Base-by-base conservation (phyloP, 2,113 vertebrate genomes). In the Mastomys coucha region DNA sequence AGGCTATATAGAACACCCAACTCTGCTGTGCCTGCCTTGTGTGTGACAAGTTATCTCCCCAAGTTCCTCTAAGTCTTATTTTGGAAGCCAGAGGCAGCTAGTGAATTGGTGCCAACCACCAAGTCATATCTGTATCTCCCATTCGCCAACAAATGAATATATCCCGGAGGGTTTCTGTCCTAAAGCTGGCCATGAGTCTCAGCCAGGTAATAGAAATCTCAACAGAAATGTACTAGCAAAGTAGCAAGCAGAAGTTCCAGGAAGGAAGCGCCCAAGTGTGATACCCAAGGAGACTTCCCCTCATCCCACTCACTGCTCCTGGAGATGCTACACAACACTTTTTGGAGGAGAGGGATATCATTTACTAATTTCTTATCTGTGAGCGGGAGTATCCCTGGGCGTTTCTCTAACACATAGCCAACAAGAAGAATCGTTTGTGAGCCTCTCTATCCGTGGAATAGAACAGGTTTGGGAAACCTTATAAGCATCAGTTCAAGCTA, bases 201-300 rank as follows among this genome's bases (percentile, higher is more conserved):
- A 75, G 17, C 24, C 16, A 75, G 12, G 85, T 19, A 45, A 65
- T 86, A 92, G 89, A 94, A 92, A 53, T 72, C 45, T n/a, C 70
- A n/a, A 77, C 9, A 63, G 72, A 89, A 80, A 91, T 77, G 91
- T 81, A 42, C 94, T 76, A 91, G 67, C 53, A 28, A 58, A 87
- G 31, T 67, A 63, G 84, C 58, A 89, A 65, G 36, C 13, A 65
- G 39, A n/a, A 84, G 33, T 39, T 39, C 33, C 56, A 10, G 56
- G 39, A 81, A 82, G 72, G 86, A 91, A 89, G 24, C 33, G 2
- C 77, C 53, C 56, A 42, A 42, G 28, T 17, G n/a, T 42, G 16
- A 86, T 8, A 16, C 53, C 16, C 65, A 39, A 45, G 36, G 36
- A 75, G 19, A 33, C 45, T 51, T 39, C 49, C 36, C 26, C 69